phyloP scores from a whole-genome alignment of 2,113 vertebrate genomes.

The Onychostruthus taczanowskii region DNA sequence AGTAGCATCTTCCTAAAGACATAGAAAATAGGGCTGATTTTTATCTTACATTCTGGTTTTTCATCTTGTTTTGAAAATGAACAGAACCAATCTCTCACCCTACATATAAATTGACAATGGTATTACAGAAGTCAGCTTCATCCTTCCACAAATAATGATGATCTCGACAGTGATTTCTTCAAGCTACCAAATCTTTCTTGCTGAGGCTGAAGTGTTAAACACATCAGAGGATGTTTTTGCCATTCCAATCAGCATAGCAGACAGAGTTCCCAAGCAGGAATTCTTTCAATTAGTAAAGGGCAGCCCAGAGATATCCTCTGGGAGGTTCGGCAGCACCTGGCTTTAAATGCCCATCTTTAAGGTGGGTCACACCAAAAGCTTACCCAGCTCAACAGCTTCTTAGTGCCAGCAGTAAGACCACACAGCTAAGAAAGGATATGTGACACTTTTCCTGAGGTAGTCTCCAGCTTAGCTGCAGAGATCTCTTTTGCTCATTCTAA shows the following conservation, averaged over 20 bases:
- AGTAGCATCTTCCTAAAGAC: not conserved
- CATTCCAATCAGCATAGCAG: not conserved
- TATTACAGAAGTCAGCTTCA: not conserved
- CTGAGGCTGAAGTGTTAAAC: not conserved
- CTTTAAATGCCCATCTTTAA: not conserved
- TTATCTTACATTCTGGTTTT: not conserved
- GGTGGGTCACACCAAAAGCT: not conserved
- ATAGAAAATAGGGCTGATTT: not conserved
- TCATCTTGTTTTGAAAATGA: not conserved
- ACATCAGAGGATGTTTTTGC: not conserved
- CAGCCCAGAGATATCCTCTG: fast-evolving
- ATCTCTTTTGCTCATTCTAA: not conserved
- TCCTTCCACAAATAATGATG: not conserved
- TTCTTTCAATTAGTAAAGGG: not conserved
- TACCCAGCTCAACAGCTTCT: not conserved
- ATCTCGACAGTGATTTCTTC: not conserved
- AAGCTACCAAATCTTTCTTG: not conserved
- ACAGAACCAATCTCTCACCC: not conserved
- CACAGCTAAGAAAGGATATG: not conserved
- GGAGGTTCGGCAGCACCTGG: not conserved
- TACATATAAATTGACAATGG: not conserved
- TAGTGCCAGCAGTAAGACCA: not conserved
- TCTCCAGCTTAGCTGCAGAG: not conserved
- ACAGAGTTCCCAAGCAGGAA: not conserved
- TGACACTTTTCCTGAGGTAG: not conserved